Base-by-base conservation (phyloP, 2,888 invertebrate genomes). In the Schizotus pectinicornis region DNA sequence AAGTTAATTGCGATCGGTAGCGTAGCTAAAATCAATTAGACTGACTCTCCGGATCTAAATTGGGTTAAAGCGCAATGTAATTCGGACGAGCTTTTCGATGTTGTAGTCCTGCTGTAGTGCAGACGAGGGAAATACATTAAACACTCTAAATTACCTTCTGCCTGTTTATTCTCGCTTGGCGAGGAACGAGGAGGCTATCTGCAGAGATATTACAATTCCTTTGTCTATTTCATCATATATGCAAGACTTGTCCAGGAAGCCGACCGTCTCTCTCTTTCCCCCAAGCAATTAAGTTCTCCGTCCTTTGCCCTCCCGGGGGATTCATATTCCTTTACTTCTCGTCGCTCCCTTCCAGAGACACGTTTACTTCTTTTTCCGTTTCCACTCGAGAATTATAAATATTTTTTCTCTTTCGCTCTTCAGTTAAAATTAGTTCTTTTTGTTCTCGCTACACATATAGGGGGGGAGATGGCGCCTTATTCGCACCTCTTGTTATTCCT, bases 211-310 rank as follows among this genome's bases (percentile, higher is more conserved):
- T 77, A 76, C 77, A 77, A 77, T 77, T 77, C 77, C 77, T 78
- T 78, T 79, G 78, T 78, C 77, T 78, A 75, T 77, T 78, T 79
- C 78, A 79, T 79, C 79, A 79, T 79, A 79, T 78, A 79, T 78
- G 78, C 79, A 79, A 77, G 77, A 75, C 76, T 76, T 78, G 78
- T 77, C 74, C 74, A 74, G 73, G 67, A 65, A 61, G 46, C 62
- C 60, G 41, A 59, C 61, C 60, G 67, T 65, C 65, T 64, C 63
- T 59, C 55, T 65, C 63, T 52, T 62, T 74, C 71, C 67, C 63
- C 56, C 70, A 64, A 70, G 70, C 77, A 77, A 77, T 77, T 78
- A 78, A 75, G 70, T 70, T 67, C 63, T 68, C 73, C 71, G 67
- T 77, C 77, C 73, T 75, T 70, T 68, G 71, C 69, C 60, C 61